Evolutionary conservation across 2,797 vertebrate genomes (phyloP).

Genomic region (Pelobates cultripes): DNA sequence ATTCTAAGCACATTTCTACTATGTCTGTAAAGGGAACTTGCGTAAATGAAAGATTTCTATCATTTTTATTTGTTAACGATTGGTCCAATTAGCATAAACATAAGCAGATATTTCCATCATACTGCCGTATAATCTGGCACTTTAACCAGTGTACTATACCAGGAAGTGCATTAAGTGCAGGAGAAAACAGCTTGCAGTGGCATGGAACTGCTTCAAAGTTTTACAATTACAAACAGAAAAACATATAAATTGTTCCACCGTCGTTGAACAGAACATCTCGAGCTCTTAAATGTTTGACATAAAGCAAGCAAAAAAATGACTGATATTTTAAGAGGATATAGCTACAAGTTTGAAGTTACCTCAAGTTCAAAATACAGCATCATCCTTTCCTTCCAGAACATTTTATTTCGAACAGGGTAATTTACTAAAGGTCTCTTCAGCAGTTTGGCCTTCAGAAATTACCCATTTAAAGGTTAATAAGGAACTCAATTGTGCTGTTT

Average conservation of each 20-base stretch:
- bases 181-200: conserved; percentile 36
- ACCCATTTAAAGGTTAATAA: too few relatives aligned
- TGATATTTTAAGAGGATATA: conserved; percentile 34
- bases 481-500: too few relatives aligned
- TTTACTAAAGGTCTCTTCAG: too few relatives aligned
- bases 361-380: neutral
- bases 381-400: neutral
- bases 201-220: conserved; percentile 31
- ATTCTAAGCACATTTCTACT: too few relatives aligned
- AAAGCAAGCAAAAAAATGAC: conserved; percentile 29
- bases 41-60: conserved; percentile 19
- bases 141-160: neutral
- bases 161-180: conserved; percentile 24
- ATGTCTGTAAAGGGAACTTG: too few relatives aligned
- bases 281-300: conserved; percentile 6
- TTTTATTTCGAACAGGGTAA: neutral
- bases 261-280: conserved; percentile 12
- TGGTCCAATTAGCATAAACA: conserved; percentile 43
- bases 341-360: neutral
- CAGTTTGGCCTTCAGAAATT: too few relatives aligned
- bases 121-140: conserved; percentile 20
- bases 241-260: conserved; percentile 23
- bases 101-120: conserved; percentile 25
- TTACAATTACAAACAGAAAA: conserved; percentile 40
- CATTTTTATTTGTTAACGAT: conserved; percentile 23